Evolutionary conservation across 2,888 invertebrate species (phyloP).

Genomic region (Vanessa cardui): DNA sequence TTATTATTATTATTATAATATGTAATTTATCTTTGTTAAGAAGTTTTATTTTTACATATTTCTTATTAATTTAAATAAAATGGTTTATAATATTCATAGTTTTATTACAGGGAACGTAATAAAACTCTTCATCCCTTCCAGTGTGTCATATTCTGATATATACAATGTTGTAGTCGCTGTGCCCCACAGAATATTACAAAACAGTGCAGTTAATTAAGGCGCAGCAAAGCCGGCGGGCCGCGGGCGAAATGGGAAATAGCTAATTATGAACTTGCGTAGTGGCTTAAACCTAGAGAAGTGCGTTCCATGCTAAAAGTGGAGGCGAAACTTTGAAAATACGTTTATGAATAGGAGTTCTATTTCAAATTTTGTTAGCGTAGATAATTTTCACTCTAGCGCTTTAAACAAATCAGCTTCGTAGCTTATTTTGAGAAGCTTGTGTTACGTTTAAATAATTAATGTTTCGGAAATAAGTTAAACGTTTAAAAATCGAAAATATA

Average conservation of each 20-base stretch:
- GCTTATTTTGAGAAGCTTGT: no score
- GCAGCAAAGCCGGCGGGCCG: constrained; percentile 65
- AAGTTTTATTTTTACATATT: no score
- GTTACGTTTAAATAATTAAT: no score
- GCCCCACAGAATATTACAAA: constrained; percentile 42
- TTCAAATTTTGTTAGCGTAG: constrained; percentile 12
- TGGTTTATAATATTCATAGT: neutral
- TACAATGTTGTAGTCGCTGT: constrained; percentile 30
- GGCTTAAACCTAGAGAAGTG: constrained; percentile 60
- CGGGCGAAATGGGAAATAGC: constrained; percentile 78
- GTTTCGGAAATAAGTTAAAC: no score
- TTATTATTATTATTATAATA: no score
- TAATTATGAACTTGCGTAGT: constrained; percentile 79
- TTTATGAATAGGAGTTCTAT: neutral
- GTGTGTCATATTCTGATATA: constrained; percentile 34
- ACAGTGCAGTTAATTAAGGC: constrained; percentile 75
- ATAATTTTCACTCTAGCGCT: neutral
- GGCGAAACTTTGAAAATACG: constrained; percentile 37
- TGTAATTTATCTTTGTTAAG: no score
- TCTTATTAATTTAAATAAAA: no score
- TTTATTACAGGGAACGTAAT: constrained; percentile 12
- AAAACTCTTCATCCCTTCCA: constrained; percentile 29
- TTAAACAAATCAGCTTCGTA: no score
- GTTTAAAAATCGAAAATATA: no score
- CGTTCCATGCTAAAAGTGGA: constrained; percentile 38